Evolutionary conservation across 2,113 vertebrate genomes (phyloP), one percentile per base, ranked within the genome.

Genomic region (Leucoraja erinaceus): DNA sequence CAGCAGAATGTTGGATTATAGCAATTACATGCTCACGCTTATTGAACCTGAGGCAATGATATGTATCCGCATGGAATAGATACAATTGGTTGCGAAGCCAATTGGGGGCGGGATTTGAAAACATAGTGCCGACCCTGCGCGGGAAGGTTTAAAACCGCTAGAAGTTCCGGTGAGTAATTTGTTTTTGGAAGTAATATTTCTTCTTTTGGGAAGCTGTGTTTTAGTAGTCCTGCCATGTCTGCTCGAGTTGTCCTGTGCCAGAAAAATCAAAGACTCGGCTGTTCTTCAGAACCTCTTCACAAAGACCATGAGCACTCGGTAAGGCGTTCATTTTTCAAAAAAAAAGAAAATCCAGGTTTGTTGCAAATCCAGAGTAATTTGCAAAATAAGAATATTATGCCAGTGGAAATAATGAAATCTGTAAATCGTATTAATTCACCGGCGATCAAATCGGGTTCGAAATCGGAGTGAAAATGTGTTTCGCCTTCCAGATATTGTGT

Each of bases 121-220:
- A 14, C 56, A n/a, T 3, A n/a, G 28, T 18, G 9, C 56, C 5
- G 0, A 12, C 59, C 59, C 83, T 33, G n/a, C 59, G 83, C 59
- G 59, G 83, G 83, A 88, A 88, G 28, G n/a, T 63, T 88, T 88
- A 66, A 88, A 88, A 63, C 6, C 63, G 83, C 28, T 88, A 16
- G 4, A 14, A 12, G 5, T 7, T 12, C 0, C 47, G 18, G 1
- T 25, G 56, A 14, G 0, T 4, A 83, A 28, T n/a, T 86, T 12
- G 5, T 11, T 61, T 14, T 9, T 56, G 20, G 0, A 22, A 7
- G 28, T 14, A 20, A 38, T 79, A 4, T 31, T n/a, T 91, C 59
- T 25, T 47, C 25, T 3, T 28, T 91, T 38, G 38, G 47, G 5
- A 56, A 70, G 63, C 16, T 90, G 31, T 38, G 9, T 10, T 70